phyloP scores from a whole-genome alignment of 2,797 vertebrate genomes.

The Phaenicophaeus curvirostris region DNA sequence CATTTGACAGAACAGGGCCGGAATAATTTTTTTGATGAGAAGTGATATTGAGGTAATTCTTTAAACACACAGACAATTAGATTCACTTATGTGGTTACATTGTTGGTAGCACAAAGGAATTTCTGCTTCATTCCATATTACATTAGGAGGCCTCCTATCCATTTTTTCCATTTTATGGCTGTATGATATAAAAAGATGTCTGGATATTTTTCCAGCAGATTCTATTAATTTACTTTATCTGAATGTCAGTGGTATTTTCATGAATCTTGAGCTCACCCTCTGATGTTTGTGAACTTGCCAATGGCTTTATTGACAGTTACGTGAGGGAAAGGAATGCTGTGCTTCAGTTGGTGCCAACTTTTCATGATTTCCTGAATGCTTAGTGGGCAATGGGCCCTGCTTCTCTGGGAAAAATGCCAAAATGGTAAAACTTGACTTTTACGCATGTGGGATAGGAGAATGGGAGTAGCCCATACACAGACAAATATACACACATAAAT shows the following conservation, averaged over 20 bases:
- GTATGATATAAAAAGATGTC: not conserved
- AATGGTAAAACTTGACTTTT: not conserved
- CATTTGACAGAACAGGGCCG: not conserved
- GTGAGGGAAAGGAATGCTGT: not conserved
- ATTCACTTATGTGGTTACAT: not conserved
- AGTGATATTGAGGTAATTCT: not conserved
- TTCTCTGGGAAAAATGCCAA: not conserved
- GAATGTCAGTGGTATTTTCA: not conserved
- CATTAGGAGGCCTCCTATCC: accelerated
- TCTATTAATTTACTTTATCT: not conserved
- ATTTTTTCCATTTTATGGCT: not conserved
- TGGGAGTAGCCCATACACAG: not conserved
- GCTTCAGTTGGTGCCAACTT: not conserved
- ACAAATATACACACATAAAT: not conserved
- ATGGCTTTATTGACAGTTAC: not conserved
- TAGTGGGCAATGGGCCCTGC: not conserved
- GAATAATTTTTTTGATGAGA: not conserved
- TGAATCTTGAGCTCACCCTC: slow-evolving; percentile 3
- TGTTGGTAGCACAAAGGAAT: not conserved
- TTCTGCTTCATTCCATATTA: not conserved
- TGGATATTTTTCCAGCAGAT: not conserved
- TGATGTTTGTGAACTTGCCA: slow-evolving; percentile 20
- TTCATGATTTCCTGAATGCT: slow-evolving; percentile 9
- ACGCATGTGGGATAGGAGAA: not conserved
- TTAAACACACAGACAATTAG: not conserved